A percentile compares a stretch with the other conserved stretches of the same genome.
These are phyloP conservation scores for Ctenomys sociabilis DNA, from an alignment of 2,113 vertebrate species.

Conservation along the genomic window DNA sequence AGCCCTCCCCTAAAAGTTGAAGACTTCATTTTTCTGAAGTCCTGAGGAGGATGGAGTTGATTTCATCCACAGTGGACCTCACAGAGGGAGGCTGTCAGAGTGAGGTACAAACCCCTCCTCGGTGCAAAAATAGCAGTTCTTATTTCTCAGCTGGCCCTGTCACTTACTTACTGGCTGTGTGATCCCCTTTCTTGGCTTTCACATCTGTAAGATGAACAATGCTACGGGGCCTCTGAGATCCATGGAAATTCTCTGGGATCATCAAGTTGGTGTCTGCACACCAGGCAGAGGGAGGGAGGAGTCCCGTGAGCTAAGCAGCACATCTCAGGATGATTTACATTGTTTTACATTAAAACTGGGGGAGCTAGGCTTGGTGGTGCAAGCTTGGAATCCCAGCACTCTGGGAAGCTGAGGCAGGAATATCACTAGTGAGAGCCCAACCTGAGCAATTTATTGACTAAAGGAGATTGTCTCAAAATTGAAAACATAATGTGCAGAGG, in stretches of 20 bases:
- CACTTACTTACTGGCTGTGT: slow-evolving; percentile 40
- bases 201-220: not conserved
- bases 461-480: not conserved
- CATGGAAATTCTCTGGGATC: not conserved
- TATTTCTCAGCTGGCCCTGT: slow-evolving; percentile 68
- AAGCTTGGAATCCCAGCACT: not conserved
- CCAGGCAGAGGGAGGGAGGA: not conserved
- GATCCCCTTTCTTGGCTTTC: slow-evolving; percentile 56
- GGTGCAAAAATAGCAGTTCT: slow-evolving; percentile 72
- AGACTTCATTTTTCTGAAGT: not conserved
- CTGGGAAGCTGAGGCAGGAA: not conserved
- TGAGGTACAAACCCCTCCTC: not conserved
- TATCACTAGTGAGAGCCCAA: not conserved
- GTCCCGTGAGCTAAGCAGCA: not conserved
- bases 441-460: not conserved
- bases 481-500: not conserved
- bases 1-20: not conserved
- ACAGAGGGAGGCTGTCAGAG: not conserved
- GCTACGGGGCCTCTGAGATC: not conserved
- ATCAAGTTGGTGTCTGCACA: not conserved
- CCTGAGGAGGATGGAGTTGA: not conserved
- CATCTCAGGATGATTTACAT: not conserved
- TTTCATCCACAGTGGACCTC: not conserved
- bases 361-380: not conserved
- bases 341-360: slow-evolving; percentile 32